phyloP scores from a whole-genome alignment of 2,113 vertebrate genomes.

The Periophthalmodon schlosseri region DNA sequence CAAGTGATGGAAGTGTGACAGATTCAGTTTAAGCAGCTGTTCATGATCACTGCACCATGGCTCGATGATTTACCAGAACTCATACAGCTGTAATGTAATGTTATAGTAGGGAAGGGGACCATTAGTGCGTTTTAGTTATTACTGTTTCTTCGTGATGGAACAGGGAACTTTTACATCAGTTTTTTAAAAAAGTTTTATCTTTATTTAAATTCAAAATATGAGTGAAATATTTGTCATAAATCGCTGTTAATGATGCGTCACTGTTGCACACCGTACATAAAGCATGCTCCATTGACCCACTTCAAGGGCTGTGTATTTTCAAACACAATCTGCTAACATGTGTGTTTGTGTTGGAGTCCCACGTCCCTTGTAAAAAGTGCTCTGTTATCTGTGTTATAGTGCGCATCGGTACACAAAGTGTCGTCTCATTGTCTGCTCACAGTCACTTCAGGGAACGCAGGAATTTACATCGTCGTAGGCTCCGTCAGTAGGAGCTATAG shows the following conservation, averaged over 20 bases:
- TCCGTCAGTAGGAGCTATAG: slow-evolving; percentile 72
- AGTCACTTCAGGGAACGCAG: slow-evolving; percentile 62
- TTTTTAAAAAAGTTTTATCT: not conserved
- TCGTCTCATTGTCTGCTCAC: slow-evolving; percentile 71
- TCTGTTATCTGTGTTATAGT: slow-evolving; percentile 63
- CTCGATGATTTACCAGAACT: not conserved
- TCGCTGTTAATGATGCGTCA: slow-evolving; percentile 8
- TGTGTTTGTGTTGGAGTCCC: slow-evolving; percentile 66
- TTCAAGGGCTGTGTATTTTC: slow-evolving; percentile 51
- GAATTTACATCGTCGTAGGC: slow-evolving; percentile 70
- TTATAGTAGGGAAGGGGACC: too few species aligned
- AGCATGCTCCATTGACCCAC: slow-evolving; percentile 35
- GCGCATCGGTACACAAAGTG: slow-evolving; percentile 65
- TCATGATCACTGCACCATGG: not conserved
- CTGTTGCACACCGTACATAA: slow-evolving; percentile 14
- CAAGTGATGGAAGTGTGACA: not conserved
- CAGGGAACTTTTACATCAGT: not conserved
- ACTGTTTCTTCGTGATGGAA: not conserved
- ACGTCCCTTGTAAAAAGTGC: slow-evolving; percentile 66
- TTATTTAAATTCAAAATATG: slow-evolving; percentile 3
- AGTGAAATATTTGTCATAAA: not conserved
- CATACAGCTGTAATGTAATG: not conserved
- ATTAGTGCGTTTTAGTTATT: too few species aligned
- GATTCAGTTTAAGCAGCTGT: not conserved
- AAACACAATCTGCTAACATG: slow-evolving; percentile 53